phyloP scores from a whole-genome alignment of 1,140 invertebrate species.

The Scylla paramamosain region DNA sequence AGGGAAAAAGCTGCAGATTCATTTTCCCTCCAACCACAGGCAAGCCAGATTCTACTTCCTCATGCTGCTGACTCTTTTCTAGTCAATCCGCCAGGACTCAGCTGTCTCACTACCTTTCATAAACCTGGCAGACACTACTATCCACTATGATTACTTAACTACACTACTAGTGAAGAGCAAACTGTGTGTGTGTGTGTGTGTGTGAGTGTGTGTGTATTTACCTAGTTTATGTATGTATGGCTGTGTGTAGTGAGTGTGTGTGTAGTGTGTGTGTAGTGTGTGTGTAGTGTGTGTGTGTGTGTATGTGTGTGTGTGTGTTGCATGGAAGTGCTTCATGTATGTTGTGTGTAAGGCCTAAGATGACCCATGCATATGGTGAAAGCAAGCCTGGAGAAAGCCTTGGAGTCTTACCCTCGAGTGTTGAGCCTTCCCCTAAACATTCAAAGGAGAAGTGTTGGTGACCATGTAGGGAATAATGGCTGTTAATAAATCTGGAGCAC shows the following conservation, averaged over 20 bases:
- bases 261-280: not conserved
- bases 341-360: not conserved
- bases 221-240: too few relatives aligned
- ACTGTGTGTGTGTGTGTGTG: not conserved
- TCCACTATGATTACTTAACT: not conserved
- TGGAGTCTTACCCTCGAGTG: not conserved
- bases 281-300: not conserved
- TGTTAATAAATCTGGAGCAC: not conserved
- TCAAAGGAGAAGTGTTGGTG: constrained; percentile 6
- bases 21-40: not conserved
- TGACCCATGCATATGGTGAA: constrained; percentile 10
- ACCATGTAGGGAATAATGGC: constrained; percentile 23
- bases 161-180: not conserved
- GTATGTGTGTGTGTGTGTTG: not conserved
- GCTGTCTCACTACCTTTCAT: not conserved
- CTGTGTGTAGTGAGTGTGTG: not conserved
- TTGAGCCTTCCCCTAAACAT: constrained; percentile 2
- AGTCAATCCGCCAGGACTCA: not conserved
- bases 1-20: not conserved
- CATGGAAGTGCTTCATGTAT: too few relatives aligned
- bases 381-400: not conserved
- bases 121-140: not conserved
- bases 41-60: not conserved
- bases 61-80: not conserved
- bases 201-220: not conserved